Evolutionary conservation across 2,113 vertebrate species (phyloP), one percentile per base, ranked within the genome.

Genomic region (Corythornis madagascariensis): DNA sequence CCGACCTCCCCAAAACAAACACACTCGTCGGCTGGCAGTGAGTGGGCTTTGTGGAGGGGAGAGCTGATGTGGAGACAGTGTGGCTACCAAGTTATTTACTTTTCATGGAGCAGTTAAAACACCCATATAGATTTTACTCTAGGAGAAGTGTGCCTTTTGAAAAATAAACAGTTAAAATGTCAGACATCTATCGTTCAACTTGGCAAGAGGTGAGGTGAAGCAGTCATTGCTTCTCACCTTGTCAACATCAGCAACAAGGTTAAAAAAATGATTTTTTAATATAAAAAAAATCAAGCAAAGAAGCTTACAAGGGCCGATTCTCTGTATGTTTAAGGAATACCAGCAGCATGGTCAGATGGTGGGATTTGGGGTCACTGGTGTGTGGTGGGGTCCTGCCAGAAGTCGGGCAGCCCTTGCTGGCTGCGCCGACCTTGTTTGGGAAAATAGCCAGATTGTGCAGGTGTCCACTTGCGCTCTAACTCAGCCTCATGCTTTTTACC

Each of bases 51-150:
- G 83, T 70, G 86, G 64, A 88, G 80, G 77, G 71, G 55, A 64
- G 60, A 73, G 87, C 67, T 88, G 65, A 1, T 52, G 71, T 76
- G 93, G 61, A 90, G 73, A 73, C 82, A 11, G 26, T 1, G 9
- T 71, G 87, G 67, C 82, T 90, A 42, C 83, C n/a, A 3, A 65
- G 47, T 73, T 94, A 72, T 89, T 92, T 94, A 42, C 74, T 90
- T 97, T 96, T 28, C 65, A 0, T 2, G 18, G 55, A 64, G 70
- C 59, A 28, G 11, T 86, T 77, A 22, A 76, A 83, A 83, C 60
- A 70, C 40, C 60, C 1, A 1, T 35, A 1, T 16, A 59, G 82
- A 19, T 63, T 70, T 87, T 26, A 16, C 42, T 35, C 43, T 63
- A 84, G 59, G 61, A 88, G 83, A 71, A 79, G 66, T 8, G 61